Evolutionary conservation across 2,797 vertebrate genomes (phyloP), one percentile per base, ranked within the genome.

Genomic region (Stomatorhinus walkeri): DNA sequence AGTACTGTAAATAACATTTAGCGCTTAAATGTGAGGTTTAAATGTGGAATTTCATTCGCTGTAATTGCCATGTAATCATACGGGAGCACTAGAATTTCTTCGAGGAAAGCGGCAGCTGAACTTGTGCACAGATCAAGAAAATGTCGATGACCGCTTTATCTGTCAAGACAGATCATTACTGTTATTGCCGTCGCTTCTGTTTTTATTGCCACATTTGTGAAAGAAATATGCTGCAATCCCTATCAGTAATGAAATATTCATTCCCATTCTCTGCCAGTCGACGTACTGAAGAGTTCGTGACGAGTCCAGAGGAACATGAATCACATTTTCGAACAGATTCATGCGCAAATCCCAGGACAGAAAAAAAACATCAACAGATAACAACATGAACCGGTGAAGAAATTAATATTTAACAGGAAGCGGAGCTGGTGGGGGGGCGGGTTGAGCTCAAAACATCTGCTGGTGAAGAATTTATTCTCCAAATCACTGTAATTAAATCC

Each of bases 401-500:
- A 7, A 84, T 54, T 9, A 46, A 81, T 59, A 56, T 28, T 48
- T 32, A 64, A 79, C 19, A n/a, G 72, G 72, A 51, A 51, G 49
- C 14, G 6, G 36, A 54, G 6, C 9, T 12, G 54, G 22, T 81
- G 48, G 85, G 51, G 81, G 68, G 88, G 88, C 87, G 40, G 88
- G 86, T 90, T 85, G 88, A 54, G 90, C 89, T 88, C 91, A 85
- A 93, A 92, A 93, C 92, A 93, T 94, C 94, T 93, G 93, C 92
- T 92, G 61, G 86, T 19, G 88, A 93, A 91, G 92, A 93, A 93
- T 95, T 92, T 91, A 93, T 93, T 91, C 89, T 90, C 90, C 91
- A 92, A 94, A 94, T 92, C 92, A 94, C 93, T 94, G 92, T 94
- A 92, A 94, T 94, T 94, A 93, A 91, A 93, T 89, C 36, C 72